Evolutionary conservation across 2,888 invertebrate genomes (phyloP).

Genomic region (Elysia crispata): DNA sequence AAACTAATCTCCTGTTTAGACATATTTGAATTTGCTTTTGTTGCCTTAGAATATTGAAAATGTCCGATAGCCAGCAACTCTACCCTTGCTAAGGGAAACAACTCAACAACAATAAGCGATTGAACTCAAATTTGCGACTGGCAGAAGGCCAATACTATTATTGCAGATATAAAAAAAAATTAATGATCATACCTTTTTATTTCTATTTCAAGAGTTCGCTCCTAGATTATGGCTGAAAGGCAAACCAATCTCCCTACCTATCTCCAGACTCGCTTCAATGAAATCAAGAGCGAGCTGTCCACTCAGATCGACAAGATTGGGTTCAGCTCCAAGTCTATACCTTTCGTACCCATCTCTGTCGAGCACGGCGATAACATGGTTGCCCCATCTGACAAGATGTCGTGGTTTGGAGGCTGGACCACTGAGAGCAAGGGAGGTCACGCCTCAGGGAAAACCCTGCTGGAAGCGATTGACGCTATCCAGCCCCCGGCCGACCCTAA

Average conservation of each 20-base stretch:
- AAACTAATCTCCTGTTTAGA: too few relatives aligned
- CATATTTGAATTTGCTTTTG: too few relatives aligned
- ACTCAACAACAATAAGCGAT: too few relatives aligned
- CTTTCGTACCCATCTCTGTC: slow-evolving; percentile 99
- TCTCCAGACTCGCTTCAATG: slow-evolving; percentile 87
- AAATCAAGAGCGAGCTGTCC: slow-evolving; percentile 99
- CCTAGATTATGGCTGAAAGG: too few relatives aligned
- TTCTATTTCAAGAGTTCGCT: too few relatives aligned
- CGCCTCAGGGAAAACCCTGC: slow-evolving; percentile 88
- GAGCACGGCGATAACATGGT: slow-evolving; percentile 99
- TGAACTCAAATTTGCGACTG: too few relatives aligned
- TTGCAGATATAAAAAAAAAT: too few relatives aligned
- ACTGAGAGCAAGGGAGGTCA: slow-evolving; percentile 78
- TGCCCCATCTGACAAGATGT: slow-evolving; percentile 92
- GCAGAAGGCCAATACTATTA: too few relatives aligned
- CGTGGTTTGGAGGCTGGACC: slow-evolving; percentile 93
- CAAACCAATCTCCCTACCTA: neutral
- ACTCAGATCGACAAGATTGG: slow-evolving; percentile 99
- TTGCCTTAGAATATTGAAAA: too few relatives aligned
- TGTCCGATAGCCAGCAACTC: too few relatives aligned
- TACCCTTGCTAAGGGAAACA: too few relatives aligned
- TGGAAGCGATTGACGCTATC: slow-evolving; percentile 98
- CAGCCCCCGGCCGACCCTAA: slow-evolving; percentile 96
- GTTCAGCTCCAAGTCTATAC: slow-evolving; percentile 97
- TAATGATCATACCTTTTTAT: too few relatives aligned